phyloP scores from a whole-genome alignment of 1,140 invertebrate genomes.

The Archivesica marissinica region DNA sequence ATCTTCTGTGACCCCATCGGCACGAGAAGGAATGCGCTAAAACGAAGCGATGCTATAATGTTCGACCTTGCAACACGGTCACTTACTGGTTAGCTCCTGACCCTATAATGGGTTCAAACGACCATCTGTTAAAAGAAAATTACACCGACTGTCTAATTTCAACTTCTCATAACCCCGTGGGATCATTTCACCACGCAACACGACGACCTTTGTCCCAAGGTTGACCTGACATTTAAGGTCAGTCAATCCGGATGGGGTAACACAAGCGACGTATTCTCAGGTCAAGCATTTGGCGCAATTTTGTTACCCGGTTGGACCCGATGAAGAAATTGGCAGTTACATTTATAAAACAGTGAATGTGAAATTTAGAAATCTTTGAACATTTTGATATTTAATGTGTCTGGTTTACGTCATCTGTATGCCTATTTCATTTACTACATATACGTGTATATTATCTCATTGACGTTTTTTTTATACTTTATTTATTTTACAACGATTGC shows the following conservation, averaged over 20 bases:
- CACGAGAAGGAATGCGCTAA: too few species aligned
- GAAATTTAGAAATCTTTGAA: too few species aligned
- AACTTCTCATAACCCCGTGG: slow-evolving; percentile 36
- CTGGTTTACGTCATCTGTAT: too few species aligned
- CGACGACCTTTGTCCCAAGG: slow-evolving; percentile 19
- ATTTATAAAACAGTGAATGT: too few species aligned
- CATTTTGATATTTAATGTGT: too few species aligned
- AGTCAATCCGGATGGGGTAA: slow-evolving; percentile 33
- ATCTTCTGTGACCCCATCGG: too few species aligned
- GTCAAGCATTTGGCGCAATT: slow-evolving; percentile 19
- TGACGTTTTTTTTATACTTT: too few species aligned
- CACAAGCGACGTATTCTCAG: slow-evolving; percentile 12
- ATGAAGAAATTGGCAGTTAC: too few species aligned
- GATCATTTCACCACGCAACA: slow-evolving; percentile 23
- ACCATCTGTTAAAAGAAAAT: slow-evolving; percentile 43
- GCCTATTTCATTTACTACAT: too few species aligned
- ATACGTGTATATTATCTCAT: too few species aligned
- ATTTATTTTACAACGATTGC: too few species aligned
- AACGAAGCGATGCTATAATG: not conserved
- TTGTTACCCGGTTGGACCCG: too few species aligned
- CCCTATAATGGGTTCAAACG: slow-evolving; percentile 29
- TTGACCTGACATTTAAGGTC: slow-evolving; percentile 43
- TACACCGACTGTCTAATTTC: slow-evolving; percentile 25
- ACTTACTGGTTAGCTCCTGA: not conserved
- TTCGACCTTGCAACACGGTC: not conserved